These are phyloP conservation scores for Doris montereyensis DNA, from an alignment of 2,888 invertebrate genomes.

Conservation along the genomic window DNA sequence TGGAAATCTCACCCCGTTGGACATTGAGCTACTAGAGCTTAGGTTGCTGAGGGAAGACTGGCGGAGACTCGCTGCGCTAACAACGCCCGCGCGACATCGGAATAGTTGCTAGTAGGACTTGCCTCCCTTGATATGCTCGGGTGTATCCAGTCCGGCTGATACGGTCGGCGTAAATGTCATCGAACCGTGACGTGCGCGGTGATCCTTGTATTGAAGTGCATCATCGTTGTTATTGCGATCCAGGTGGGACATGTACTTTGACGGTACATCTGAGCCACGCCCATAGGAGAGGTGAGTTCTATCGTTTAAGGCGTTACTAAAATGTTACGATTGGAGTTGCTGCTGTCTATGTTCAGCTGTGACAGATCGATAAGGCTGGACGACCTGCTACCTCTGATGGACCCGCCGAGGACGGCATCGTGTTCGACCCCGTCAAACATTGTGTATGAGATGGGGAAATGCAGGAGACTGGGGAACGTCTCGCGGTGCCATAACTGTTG, in stretches of 20 bases:
- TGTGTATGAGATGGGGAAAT: too few relatives aligned
- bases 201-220: slow-evolving; percentile 37
- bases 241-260: slow-evolving; percentile 39
- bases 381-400: slow-evolving; percentile 12
- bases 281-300: slow-evolving; percentile 41
- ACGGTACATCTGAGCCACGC: slow-evolving; percentile 32
- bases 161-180: slow-evolving; percentile 28
- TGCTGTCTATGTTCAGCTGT: slow-evolving; percentile 1
- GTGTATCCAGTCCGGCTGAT: slow-evolving; percentile 40
- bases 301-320: slow-evolving; percentile 33
- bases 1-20: slow-evolving; percentile 46
- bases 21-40: slow-evolving; percentile 54
- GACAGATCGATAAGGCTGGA: slow-evolving; percentile 29
- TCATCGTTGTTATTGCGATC: slow-evolving; percentile 38
- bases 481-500: neutral
- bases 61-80: neutral
- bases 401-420: slow-evolving; percentile 1
- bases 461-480: slow-evolving; percentile 7
- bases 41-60: slow-evolving; percentile 50
- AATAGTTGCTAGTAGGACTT: slow-evolving; percentile 38
- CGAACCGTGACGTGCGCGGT: slow-evolving; percentile 6
- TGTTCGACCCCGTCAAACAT: neutral
- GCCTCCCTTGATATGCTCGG: slow-evolving; percentile 43
- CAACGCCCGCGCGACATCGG: neutral
- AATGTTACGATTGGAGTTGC: slow-evolving; percentile 23